Base-by-base conservation (phyloP, 1,140 invertebrate species). In the Aphis gossypii region DNA sequence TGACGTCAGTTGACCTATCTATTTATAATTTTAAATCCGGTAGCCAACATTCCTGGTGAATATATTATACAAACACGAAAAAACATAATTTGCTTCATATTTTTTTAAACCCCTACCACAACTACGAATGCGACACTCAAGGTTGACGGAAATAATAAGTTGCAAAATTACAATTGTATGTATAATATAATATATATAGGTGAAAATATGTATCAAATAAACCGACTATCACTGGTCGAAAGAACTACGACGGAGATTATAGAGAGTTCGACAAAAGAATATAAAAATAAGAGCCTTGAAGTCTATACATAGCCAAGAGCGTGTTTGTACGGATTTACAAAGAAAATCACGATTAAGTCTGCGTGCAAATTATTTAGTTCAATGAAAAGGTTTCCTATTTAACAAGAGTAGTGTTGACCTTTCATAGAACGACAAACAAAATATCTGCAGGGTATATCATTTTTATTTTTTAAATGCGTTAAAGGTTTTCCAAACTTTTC, bases 21-120 rank as follows among this genome's bases (percentile, higher is more conserved):
- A 93, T 93, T 93, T 93, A 93, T 93, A 93, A 56, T 93, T 93
- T 93, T 46, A 84, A 93, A 93, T 83, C 35, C 51, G 82, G 92
- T 93, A 93, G 92, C 92, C 92, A 93, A 93, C 82, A 93, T 93
- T 93, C 92, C 92, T 84, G 38, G 48, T 93, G 48, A 86, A 76
- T 20, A 76, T 83, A 82, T 93, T 93, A 93, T 93, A 93, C 35
- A n/a, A 93, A 84, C 46, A 21, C 23, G n/a, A 86, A 86, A 82
- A 93, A 56, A 83, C 46, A 83, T 21, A 54, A 83, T 86, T 93
- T 11, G n/a, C 51, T 86, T 20, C 44, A 44, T 68, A 60, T 90
- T 60, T 60, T 41, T 68, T 76, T n/a, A n/a, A 76, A 38, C 11
- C 14, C 20, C n/a, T 14, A n/a, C 38, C 9, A 68, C 54, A 9